These are phyloP conservation scores for Neoseiulus cucumeris DNA, from an alignment of 1,140 invertebrate genomes.

Conservation along the genomic window DNA sequence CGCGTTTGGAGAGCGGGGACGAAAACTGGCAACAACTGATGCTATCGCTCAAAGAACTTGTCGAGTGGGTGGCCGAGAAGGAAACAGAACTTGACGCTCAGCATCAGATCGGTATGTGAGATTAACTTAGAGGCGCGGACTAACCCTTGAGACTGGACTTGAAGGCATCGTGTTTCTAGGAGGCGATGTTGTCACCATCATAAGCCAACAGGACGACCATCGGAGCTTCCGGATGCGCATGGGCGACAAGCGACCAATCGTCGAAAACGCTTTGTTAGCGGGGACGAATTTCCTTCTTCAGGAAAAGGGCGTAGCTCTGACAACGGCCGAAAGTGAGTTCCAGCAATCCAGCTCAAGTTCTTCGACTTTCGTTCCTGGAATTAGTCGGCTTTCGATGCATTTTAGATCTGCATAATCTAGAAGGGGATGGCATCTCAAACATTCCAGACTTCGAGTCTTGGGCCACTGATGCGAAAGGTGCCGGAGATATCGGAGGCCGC, in stretches of 20 bases:
- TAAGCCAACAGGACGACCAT: constrained; percentile 69
- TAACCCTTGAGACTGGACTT: too few relatives aligned
- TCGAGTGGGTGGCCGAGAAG: constrained; percentile 85
- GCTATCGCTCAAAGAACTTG: constrained; percentile 66
- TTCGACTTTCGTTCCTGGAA: too few relatives aligned
- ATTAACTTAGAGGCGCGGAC: too few relatives aligned
- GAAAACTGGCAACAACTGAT: constrained; percentile 83
- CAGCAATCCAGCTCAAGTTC: too few relatives aligned
- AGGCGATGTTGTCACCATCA: constrained; percentile 51
- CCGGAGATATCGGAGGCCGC: constrained; percentile 36
- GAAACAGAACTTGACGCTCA: constrained; percentile 69
- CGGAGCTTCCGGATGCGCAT: constrained; percentile 64
- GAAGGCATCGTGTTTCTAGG: background rate
- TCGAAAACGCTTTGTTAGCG: constrained; percentile 78
- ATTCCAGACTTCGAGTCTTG: too few relatives aligned
- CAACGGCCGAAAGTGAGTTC: constrained; percentile 56
- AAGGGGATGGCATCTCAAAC: too few relatives aligned
- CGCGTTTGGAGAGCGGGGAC: constrained; percentile 73
- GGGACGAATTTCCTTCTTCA: constrained; percentile 67
- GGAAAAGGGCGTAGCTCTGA: constrained; percentile 53
- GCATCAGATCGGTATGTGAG: constrained; percentile 41
- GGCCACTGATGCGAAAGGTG: too few relatives aligned
- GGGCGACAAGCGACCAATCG: constrained; percentile 77
- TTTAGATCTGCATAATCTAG: too few relatives aligned
- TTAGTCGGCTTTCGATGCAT: too few relatives aligned